Base-by-base conservation (phyloP, 2,797 vertebrate species). In the Eospalax fontanierii region DNA sequence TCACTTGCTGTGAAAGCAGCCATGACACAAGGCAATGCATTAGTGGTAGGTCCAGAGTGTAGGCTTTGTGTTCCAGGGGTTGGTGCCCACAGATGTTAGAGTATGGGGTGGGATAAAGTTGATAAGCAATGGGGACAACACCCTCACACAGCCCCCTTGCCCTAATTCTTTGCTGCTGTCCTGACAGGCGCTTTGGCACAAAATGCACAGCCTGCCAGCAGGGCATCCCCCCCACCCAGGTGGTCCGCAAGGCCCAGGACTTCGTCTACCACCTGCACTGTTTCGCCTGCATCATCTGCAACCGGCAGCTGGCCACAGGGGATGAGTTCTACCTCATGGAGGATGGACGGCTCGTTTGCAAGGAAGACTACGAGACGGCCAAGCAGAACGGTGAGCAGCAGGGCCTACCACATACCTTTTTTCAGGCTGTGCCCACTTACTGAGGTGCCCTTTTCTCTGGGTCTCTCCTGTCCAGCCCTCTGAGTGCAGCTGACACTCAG, bases 321-420 rank as follows among this genome's bases (percentile, higher is more conserved):
- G 99, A 99, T 0, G 99, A 99, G 99, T 99, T 99, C 98, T 99
- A 99, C 98, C 99, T 99, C 98, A 99, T 99, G 99, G 99, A 99
- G 98, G 99, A 99, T 0, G 99, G 99, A 80, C 98, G 99, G 94
- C 99, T 99, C 96, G 99, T 99, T 97, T 99, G 99, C 98, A 99
- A 99, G 98, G 99, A 99, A 97, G 99, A 99, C 98, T 99, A 99
- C 0, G 99, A 99, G 98, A 99, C 99, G 0, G 99, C 99, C 97
- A 99, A 99, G 98, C 99, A 99, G 98, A 99, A 99, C 0, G 99
- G 99, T 99, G 98, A 93, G 98, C 4, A 3, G 71, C 2, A 0
- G 1, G 3, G n/a, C 4, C 46, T 46, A 1, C 3, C n/a, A 0
- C 1, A 0, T 0, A 1, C 4, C 7, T 7, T 61, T 11, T 35